Evolutionary conservation across 2,797 vertebrate species (phyloP).

Genomic region (Sardinella longiceps): DNA sequence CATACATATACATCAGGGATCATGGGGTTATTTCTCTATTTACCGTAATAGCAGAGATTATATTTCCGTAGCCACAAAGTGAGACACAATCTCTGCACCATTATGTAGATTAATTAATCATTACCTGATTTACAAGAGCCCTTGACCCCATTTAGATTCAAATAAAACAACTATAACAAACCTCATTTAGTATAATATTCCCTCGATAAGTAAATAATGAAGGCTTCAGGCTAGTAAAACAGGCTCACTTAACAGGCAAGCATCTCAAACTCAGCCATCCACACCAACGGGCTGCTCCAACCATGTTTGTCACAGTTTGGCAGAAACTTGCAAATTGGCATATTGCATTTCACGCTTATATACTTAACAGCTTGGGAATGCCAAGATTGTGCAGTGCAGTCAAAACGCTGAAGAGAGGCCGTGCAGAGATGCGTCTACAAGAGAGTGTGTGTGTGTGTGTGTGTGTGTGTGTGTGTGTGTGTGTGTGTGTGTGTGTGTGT

Average conservation of each 20-base stretch:
- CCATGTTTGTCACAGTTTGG: slow-evolving; percentile 11
- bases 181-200: not conserved
- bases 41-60: not conserved
- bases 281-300: not conserved
- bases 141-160: slow-evolving; percentile 3
- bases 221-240: not conserved
- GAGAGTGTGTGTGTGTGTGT: not conserved
- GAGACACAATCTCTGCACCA: not conserved
- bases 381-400: not conserved
- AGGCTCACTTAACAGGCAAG: not conserved
- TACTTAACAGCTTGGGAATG: slow-evolving; percentile 15
- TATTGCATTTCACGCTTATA: slow-evolving; percentile 16
- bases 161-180: slow-evolving; percentile 3
- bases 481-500: not conserved
- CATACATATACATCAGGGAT: not conserved
- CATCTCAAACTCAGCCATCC: not conserved
- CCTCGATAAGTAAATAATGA: not conserved
- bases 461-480: not conserved
- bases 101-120: not conserved
- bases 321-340: slow-evolving; percentile 4
- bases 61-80: not conserved
- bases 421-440: not conserved
- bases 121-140: slow-evolving; percentile 2
- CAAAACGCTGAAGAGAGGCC: not conserved
- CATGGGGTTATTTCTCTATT: not conserved